These are phyloP conservation scores for Tamias sibiricus DNA, from an alignment of 2,113 vertebrate species.

Conservation along the genomic window DNA sequence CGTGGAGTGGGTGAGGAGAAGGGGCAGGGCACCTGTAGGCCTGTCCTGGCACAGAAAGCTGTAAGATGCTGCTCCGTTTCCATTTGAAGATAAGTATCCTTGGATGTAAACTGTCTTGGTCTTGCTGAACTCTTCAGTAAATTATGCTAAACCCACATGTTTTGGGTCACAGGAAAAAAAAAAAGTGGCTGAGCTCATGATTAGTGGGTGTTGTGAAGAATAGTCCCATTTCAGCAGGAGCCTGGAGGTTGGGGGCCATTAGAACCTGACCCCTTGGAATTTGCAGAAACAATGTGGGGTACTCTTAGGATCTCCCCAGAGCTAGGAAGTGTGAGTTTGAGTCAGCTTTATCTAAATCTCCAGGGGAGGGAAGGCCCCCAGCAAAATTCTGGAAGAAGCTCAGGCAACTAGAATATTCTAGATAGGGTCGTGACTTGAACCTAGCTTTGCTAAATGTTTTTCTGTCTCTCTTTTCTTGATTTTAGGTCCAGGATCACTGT, in stretches of 20 bases:
- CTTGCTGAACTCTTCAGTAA: neutral
- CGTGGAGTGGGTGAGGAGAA: neutral
- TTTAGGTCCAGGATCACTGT: neutral
- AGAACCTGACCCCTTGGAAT: neutral
- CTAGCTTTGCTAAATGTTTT: neutral
- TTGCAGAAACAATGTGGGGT: neutral
- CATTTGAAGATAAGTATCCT: neutral
- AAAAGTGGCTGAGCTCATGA: neutral
- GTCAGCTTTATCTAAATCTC: neutral
- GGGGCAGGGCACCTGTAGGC: too few species aligned
- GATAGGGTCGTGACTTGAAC: neutral
- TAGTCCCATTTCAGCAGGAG: neutral
- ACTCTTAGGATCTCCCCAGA: neutral
- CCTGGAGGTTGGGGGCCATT: neutral
- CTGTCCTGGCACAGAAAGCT: neutral
- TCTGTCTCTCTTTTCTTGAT: neutral
- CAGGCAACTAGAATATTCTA: neutral
- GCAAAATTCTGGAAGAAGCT: neutral
- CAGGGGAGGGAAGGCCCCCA: neutral
- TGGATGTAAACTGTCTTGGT: neutral
- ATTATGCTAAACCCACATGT: neutral
- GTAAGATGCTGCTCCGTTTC: neutral
- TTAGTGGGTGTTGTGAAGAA: neutral
- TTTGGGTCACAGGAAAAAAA: neutral
- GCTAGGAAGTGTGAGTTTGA: neutral